Conservation (phyloP, 2,113 vertebrate species). For the Tinamus guttatus region DNA sequence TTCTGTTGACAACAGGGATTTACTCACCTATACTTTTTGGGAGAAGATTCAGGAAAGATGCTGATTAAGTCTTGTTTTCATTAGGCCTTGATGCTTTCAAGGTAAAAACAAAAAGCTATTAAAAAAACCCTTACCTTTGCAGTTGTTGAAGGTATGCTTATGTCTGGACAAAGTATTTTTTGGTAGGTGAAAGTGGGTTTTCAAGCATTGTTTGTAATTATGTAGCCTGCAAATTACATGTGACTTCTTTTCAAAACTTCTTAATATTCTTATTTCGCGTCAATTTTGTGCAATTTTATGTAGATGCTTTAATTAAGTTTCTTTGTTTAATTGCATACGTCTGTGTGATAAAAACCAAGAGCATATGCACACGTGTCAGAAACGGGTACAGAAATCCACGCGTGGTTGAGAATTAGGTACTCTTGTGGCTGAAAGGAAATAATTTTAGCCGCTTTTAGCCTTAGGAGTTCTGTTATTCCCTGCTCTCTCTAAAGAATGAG, state of each 20-base stretch:
- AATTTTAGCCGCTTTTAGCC: neutral
- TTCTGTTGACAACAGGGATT: neutral
- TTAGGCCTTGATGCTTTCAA: neutral
- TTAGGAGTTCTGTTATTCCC: neutral
- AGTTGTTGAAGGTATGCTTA: neutral
- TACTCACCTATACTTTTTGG: slow-evolving; percentile 3
- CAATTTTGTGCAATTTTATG: neutral
- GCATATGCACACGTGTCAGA: rapidly evolving
- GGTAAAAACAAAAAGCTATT: neutral
- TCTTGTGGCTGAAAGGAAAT: neutral
- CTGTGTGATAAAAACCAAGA: neutral
- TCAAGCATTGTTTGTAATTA: rapidly evolving
- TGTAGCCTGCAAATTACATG: neutral
- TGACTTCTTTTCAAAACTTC: neutral
- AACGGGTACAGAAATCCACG: neutral
- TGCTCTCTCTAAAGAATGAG: slow-evolving; percentile 77
- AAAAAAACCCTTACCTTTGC: neutral
- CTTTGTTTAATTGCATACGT: neutral
- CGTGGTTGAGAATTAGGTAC: neutral
- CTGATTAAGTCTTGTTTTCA: neutral
- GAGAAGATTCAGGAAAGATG: neutral
- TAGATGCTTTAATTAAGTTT: neutral
- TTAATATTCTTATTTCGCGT: rapidly evolving
- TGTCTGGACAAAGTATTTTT: rapidly evolving
- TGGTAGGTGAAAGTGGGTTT: neutral